Conservation (phyloP, 1,140 invertebrate genomes). For the Sitobion miscanthi region DNA sequence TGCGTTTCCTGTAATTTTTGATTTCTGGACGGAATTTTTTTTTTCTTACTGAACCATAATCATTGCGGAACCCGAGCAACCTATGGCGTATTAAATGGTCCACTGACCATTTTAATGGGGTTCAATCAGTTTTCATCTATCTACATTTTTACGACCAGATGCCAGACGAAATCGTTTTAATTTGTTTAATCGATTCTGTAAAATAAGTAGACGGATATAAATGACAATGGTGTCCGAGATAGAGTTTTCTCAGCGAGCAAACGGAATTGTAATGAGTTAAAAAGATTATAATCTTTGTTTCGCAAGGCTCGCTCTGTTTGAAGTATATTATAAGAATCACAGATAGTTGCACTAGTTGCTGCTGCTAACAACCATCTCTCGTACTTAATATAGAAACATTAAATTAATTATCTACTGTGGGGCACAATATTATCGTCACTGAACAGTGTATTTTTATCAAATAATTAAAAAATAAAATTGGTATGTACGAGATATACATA, state of each 20-base stretch:
- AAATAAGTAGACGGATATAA: background rate
- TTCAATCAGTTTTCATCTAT: background rate
- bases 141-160: background rate
- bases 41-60: background rate
- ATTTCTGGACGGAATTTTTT: background rate
- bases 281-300: slow-evolving; percentile 15
- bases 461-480: background rate
- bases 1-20: background rate
- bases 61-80: background rate
- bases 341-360: background rate
- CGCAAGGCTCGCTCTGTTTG: background rate
- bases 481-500: background rate
- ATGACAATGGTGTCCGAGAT: background rate
- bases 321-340: background rate
- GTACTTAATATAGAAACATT: background rate
- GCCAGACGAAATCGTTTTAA: background rate
- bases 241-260: background rate
- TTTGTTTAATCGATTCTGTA: slow-evolving; percentile 42
- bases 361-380: background rate
- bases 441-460: background rate
- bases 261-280: background rate
- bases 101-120: background rate
- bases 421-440: background rate
- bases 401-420: background rate
- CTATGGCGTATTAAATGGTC: background rate